phyloP scores from a whole-genome alignment of 2,888 invertebrate genomes.

The Hirtodrosophila histrioides region DNA sequence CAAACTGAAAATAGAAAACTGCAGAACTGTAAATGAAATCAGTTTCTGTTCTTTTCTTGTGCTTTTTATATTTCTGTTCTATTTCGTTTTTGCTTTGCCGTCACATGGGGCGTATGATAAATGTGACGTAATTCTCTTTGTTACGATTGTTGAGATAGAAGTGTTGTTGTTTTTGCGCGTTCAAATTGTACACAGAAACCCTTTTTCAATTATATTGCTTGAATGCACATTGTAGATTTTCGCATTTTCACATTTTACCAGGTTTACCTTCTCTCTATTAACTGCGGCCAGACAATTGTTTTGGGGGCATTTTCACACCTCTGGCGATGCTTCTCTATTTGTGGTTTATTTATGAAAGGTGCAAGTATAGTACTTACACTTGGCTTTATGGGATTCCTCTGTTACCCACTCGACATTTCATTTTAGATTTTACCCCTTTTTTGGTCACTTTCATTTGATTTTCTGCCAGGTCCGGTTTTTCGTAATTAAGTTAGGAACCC shows the following conservation, averaged over 20 bases:
- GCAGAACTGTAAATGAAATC: conserved; percentile 52
- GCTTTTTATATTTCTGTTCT: conserved; percentile 20
- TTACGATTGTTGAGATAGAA: conserved; percentile 19
- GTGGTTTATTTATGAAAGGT: conserved; percentile 36
- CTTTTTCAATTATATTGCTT: conserved; percentile 72
- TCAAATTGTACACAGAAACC: conserved; percentile 42
- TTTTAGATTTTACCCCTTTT: conserved; percentile 16
- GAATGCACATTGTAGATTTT: conserved; percentile 53
- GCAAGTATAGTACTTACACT: conserved; percentile 33
- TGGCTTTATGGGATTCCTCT: conserved; percentile 48
- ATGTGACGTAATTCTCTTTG: conserved; percentile 56
- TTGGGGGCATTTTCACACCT: conserved; percentile 56
- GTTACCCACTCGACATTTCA: conserved; percentile 50
- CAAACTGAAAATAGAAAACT: conserved; percentile 18
- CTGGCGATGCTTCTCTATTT: conserved; percentile 26
- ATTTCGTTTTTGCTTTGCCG: conserved; percentile 29
- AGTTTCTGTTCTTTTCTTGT: conserved; percentile 23
- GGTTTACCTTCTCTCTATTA: conserved; percentile 25
- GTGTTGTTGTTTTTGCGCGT: conserved; percentile 25
- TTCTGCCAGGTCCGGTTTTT: conserved; percentile 62
- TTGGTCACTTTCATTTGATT: conserved; percentile 55
- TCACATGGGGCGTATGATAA: conserved; percentile 72
- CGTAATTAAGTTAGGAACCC: conserved; percentile 71
- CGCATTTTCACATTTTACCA: conserved; percentile 15
- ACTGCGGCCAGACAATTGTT: conserved; percentile 22